Evolutionary conservation across 1,140 invertebrate species (phyloP).

Genomic region (Aphis craccivora): DNA sequence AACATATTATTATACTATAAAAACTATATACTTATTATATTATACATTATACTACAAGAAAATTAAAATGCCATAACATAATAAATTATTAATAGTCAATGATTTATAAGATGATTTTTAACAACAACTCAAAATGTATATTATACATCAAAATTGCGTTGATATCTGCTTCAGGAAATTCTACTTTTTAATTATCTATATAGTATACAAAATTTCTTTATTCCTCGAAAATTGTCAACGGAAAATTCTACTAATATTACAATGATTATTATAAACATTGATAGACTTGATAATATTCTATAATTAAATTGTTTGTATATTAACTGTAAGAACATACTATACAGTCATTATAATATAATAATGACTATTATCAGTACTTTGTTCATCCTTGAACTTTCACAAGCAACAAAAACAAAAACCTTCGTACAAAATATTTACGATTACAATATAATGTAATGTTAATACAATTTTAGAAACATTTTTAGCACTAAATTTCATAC

Average conservation of each 20-base stretch:
- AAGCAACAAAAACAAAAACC: neutral
- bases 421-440: neutral
- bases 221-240: neutral
- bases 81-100: neutral
- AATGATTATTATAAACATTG: neutral
- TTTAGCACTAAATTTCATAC: neutral
- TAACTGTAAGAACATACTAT: neutral
- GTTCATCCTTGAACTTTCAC: slow-evolving; percentile 25
- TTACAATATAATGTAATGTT: neutral
- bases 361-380: neutral
- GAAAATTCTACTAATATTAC: neutral
- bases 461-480: neutral
- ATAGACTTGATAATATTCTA: neutral
- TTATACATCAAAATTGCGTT: neutral
- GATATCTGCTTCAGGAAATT: neutral
- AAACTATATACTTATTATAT: no score
- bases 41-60: no score
- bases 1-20: neutral
- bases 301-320: neutral
- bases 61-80: neutral
- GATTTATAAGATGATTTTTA: neutral
- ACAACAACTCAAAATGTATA: neutral
- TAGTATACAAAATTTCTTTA: neutral
- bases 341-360: neutral
- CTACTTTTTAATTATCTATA: neutral